These are phyloP conservation scores for Charina bottae DNA, from an alignment of 2,113 vertebrate genomes.

Conservation along the genomic window DNA sequence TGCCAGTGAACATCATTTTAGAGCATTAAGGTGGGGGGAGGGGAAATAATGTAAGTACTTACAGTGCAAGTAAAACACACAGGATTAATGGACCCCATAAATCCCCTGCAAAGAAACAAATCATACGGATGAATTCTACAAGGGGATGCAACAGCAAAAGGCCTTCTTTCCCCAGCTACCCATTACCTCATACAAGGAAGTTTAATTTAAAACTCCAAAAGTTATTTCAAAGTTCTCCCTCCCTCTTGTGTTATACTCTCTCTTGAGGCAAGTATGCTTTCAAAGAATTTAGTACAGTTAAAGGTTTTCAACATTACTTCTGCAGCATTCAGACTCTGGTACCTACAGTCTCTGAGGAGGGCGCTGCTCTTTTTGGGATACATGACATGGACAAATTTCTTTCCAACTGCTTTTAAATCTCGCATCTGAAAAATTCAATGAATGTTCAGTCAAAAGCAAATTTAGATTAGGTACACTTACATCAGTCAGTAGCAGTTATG, in stretches of 20 bases:
- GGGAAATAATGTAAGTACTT: constrained; percentile 68
- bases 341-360: constrained; percentile 91
- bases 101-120: constrained; percentile 81
- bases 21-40: neutral
- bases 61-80: constrained; percentile 93
- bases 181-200: neutral
- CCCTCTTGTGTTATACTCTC: rapidly evolving
- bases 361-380: constrained; percentile 92
- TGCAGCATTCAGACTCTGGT: neutral
- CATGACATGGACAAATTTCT: constrained; percentile 96
- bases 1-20: neutral
- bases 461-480: neutral
- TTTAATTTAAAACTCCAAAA: neutral
- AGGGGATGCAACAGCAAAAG: rapidly evolving
- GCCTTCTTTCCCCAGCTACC: rapidly evolving
- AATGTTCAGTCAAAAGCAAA: neutral
- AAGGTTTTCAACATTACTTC: neutral
- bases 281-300: neutral
- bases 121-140: neutral
- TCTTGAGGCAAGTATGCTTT: neutral
- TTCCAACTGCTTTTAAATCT: constrained; percentile 93
- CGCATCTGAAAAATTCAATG: constrained; percentile 81
- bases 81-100: constrained; percentile 96
- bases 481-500: neutral
- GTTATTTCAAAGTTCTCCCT: neutral